These are phyloP conservation scores for Temnothorax rugatulus DNA, from an alignment of 2,888 invertebrate species.

Conservation along the genomic window DNA sequence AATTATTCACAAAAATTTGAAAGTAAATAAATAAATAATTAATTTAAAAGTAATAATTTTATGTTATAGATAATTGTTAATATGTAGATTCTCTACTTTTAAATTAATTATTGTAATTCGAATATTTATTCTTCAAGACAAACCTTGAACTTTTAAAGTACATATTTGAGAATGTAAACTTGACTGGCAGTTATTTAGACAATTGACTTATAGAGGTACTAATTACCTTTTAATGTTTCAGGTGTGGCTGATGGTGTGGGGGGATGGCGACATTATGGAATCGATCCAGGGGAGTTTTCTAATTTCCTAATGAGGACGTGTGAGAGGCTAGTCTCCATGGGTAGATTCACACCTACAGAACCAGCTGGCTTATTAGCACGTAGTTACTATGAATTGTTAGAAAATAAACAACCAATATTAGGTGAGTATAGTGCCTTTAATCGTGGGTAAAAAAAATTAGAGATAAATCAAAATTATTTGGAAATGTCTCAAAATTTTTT, in stretches of 20 bases:
- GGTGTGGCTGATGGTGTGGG: conserved; percentile 99
- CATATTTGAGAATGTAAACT: not conserved
- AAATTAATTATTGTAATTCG: not conserved
- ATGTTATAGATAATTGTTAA: not conserved
- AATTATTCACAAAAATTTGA: conserved; percentile 5
- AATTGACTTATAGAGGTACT: not conserved
- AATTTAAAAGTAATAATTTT: not conserved
- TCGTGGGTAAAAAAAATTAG: not conserved
- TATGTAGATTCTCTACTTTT: not conserved
- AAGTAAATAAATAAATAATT: no score
- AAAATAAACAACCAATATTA: conserved; percentile 96
- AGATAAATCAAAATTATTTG: not conserved
- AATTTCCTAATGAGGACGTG: conserved; percentile 97
- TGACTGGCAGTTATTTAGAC: not conserved
- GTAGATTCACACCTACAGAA: conserved; percentile 94
- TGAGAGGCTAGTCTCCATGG: conserved; percentile 95
- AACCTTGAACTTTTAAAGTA: not conserved
- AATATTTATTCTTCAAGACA: not conserved
- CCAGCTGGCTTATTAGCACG: conserved; percentile 96
- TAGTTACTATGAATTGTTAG: conserved; percentile 96
- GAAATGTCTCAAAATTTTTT: not conserved
- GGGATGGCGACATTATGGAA: conserved; percentile 99
- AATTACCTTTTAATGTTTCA: conserved; percentile 84
- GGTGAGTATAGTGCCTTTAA: conserved; percentile 87
- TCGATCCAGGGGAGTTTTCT: conserved; percentile 99